A percentile compares a stretch with the other conserved stretches of the same genome.
phyloP scores from a whole-genome alignment of 2,113 vertebrate genomes.

The Dasyurus viverrinus region DNA sequence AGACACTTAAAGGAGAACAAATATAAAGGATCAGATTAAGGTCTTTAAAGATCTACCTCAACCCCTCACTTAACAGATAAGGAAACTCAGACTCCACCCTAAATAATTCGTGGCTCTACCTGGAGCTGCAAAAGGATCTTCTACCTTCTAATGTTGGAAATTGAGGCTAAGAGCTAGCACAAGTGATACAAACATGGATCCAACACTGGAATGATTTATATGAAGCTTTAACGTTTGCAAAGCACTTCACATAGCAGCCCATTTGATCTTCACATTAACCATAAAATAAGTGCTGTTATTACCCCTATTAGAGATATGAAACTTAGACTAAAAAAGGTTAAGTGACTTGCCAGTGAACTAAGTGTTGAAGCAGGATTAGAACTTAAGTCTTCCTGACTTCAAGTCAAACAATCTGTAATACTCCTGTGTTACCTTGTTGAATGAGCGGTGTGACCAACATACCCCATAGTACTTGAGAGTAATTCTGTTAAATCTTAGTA shows the following conservation, averaged over 20 bases:
- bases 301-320: background rate
- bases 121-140: background rate
- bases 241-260: background rate
- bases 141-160: background rate
- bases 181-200: background rate
- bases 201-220: background rate
- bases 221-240: background rate
- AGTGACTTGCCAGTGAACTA: background rate
- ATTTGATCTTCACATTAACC: background rate
- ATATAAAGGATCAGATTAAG: background rate
- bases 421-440: background rate
- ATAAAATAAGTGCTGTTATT: background rate
- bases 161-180: background rate
- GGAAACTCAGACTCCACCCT: background rate
- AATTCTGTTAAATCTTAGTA: background rate
- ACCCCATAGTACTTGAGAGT: background rate
- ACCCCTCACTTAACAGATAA: background rate
- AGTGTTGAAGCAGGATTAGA: background rate
- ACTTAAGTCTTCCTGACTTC: background rate
- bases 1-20: background rate
- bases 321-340: background rate
- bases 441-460: background rate
- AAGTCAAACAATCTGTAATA: background rate
- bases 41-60: background rate
- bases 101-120: background rate